phyloP scores from a whole-genome alignment of 2,888 invertebrate species.

The Tupiocoris notatus region DNA sequence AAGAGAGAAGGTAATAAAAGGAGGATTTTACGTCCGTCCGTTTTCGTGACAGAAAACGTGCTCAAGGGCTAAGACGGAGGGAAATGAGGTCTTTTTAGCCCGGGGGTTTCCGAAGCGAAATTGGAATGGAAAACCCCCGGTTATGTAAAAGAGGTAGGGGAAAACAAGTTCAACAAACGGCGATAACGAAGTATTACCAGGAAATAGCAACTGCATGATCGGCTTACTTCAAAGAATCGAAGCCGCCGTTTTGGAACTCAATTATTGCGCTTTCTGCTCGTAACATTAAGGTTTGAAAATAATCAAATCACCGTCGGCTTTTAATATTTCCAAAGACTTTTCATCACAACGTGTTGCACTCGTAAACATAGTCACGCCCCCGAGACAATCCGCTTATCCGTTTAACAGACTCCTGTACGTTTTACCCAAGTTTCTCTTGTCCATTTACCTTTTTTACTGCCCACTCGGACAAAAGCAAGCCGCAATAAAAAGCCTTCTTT shows the following conservation, averaged over 20 bases:
- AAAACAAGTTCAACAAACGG: background rate
- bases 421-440: background rate
- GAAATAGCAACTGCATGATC: background rate
- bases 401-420: no score
- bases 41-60: slow-evolving; percentile 25
- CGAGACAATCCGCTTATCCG: background rate
- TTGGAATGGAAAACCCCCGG: background rate
- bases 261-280: no score
- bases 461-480: background rate
- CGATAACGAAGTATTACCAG: background rate
- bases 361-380: background rate
- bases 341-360: background rate
- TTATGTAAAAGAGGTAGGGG: background rate
- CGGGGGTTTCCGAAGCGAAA: background rate
- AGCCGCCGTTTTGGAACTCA: background rate
- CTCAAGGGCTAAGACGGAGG: background rate
- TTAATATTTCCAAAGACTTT: no score
- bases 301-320: no score
- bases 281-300: no score
- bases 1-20: slow-evolving; percentile 21
- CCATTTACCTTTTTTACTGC: background rate
- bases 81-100: background rate
- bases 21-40: slow-evolving; percentile 30
- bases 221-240: background rate
- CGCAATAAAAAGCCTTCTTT: background rate